phyloP scores from a whole-genome alignment of 1,140 invertebrate genomes.

The Conus betulinus region DNA sequence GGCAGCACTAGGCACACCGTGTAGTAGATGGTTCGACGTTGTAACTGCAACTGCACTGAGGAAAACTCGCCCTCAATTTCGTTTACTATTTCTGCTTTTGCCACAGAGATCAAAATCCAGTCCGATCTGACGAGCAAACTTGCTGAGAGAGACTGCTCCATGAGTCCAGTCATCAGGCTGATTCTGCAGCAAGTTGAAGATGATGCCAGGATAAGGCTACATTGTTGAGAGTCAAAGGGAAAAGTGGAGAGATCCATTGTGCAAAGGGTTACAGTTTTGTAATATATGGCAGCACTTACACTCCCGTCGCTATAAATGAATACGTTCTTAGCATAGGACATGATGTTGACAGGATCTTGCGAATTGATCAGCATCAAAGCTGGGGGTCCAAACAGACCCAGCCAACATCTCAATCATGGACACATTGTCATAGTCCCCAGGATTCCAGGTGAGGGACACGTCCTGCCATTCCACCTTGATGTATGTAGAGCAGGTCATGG shows the following conservation, averaged over 20 bases:
- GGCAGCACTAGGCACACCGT: constrained; percentile 49
- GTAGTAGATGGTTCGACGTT: constrained; percentile 41
- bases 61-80: constrained; percentile 65
- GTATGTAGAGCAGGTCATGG: constrained; percentile 37
- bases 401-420: constrained; percentile 75
- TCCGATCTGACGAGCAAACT: constrained; percentile 11
- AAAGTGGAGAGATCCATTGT: constrained; percentile 42
- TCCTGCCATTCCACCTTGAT: constrained; percentile 74
- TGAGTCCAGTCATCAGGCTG: background rate
- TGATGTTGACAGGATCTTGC: constrained; percentile 22
- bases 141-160: background rate
- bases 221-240: constrained; percentile 49
- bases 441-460: constrained; percentile 76
- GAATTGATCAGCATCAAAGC: constrained; percentile 78
- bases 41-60: constrained; percentile 26
- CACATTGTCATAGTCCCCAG: constrained; percentile 75
- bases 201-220: constrained; percentile 20
- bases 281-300: constrained; percentile 55
- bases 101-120: background rate
- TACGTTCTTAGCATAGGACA: constrained; percentile 22
- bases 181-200: background rate
- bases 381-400: constrained; percentile 76
- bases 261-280: constrained; percentile 35
- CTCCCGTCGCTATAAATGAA: constrained; percentile 5
- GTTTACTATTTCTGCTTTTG: background rate